Conservation (phyloP, 2,113 vertebrate species). For the Cynoglossus semilaevis region DNA sequence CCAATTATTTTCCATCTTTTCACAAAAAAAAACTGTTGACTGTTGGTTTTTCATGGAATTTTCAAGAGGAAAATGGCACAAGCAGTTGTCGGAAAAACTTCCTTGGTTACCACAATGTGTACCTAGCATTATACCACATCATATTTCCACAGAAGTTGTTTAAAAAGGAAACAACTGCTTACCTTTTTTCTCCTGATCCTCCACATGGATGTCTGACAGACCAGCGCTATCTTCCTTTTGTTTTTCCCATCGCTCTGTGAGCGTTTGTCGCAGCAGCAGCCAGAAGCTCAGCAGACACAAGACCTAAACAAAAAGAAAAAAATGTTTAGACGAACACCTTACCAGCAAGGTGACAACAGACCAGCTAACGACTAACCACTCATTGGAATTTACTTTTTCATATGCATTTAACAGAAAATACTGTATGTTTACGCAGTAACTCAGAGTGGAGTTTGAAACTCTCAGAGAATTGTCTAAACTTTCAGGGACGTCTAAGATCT, state of each 20-base stretch:
- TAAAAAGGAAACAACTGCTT: slow-evolving; percentile 28
- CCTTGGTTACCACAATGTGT: too few relatives aligned
- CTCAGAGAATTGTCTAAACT: slow-evolving; percentile 11
- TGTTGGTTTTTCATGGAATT: too few relatives aligned
- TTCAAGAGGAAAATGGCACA: too few relatives aligned
- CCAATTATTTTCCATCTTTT: too few relatives aligned
- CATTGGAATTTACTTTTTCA: slow-evolving; percentile 12
- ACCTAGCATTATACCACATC: too few relatives aligned
- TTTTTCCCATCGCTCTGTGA: slow-evolving; percentile 86
- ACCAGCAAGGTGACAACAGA: not conserved
- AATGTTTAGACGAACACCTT: slow-evolving; percentile 7
- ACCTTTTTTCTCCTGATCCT: slow-evolving; percentile 82
- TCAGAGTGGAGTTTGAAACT: slow-evolving; percentile 15
- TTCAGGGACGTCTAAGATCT: not conserved
- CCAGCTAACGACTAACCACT: not conserved
- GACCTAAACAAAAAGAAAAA: slow-evolving; percentile 73
- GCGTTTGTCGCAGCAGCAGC: slow-evolving; percentile 92
- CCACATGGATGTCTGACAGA: slow-evolving; percentile 87
- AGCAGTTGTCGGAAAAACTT: too few relatives aligned
- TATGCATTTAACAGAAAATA: slow-evolving; percentile 9
- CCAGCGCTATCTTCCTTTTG: slow-evolving; percentile 74
- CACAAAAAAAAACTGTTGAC: too few relatives aligned
- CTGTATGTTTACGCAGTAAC: slow-evolving; percentile 10
- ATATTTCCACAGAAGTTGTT: too few relatives aligned
- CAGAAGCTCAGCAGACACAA: slow-evolving; percentile 95